Conservation (phyloP, 2,797 vertebrate species). For the Setipinna tenuifilis region DNA sequence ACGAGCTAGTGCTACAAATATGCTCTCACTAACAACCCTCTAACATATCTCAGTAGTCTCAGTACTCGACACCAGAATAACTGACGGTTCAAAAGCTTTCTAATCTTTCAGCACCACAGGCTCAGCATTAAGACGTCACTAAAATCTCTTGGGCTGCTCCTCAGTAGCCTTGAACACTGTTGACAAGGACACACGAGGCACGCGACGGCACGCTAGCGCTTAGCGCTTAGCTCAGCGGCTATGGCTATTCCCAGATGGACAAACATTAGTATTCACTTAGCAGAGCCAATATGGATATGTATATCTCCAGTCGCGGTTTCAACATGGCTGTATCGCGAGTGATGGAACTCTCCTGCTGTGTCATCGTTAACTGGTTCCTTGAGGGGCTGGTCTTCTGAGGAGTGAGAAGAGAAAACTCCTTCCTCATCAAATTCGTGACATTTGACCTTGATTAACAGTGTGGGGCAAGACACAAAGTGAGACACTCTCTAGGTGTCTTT, state of each 20-base stretch:
- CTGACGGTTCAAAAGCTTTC: neutral
- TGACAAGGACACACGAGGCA: neutral
- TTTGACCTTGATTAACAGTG: neutral
- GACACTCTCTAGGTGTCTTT: neutral
- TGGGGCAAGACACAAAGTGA: neutral
- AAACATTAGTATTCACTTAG: constrained; percentile 19
- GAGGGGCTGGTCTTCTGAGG: neutral
- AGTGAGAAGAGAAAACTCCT: neutral
- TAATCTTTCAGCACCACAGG: neutral
- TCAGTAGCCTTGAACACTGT: neutral
- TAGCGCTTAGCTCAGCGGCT: neutral
- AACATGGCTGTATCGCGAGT: neutral
- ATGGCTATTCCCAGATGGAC: neutral
- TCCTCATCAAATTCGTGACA: neutral
- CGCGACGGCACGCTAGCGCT: neutral
- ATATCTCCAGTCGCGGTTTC: neutral
- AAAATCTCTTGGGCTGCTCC: neutral
- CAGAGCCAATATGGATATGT: neutral
- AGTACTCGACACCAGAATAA: neutral
- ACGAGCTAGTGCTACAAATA: neutral
- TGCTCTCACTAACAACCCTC: neutral
- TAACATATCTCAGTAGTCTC: neutral
- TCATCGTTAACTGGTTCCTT: neutral
- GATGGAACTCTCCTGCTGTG: neutral
- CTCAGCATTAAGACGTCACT: neutral